These are phyloP conservation scores for Leucoraja erinaceus DNA, from an alignment of 2,113 vertebrate species.

Conservation along the genomic window DNA sequence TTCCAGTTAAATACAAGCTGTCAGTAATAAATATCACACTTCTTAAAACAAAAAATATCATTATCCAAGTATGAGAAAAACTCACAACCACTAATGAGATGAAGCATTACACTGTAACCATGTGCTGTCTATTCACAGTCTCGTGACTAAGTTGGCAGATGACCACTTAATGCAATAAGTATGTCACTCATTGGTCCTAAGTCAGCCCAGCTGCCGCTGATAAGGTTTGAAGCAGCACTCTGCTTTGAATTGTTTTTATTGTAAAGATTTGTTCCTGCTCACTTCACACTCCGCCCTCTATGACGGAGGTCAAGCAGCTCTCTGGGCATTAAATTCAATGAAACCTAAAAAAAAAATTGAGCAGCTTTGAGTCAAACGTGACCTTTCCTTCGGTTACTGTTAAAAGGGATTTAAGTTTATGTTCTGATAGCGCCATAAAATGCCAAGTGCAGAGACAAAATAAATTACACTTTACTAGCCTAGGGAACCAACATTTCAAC, in stretches of 20 bases:
- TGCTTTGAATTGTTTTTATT: conserved; percentile 6
- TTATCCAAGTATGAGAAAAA: too few species aligned
- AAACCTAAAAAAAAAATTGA: neutral
- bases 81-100: too few species aligned
- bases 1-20: too few species aligned
- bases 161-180: neutral
- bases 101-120: too few species aligned
- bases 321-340: neutral
- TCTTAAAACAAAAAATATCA: too few species aligned
- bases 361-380: neutral
- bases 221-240: neutral
- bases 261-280: conserved; percentile 18
- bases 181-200: neutral
- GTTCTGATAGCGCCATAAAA: neutral
- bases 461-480: neutral
- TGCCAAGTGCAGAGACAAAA: neutral
- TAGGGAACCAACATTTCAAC: neutral
- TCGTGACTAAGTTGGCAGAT: neutral
- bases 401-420: neutral
- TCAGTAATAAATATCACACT: too few species aligned
- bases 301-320: neutral
- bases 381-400: neutral
- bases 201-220: neutral
- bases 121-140: neutral
- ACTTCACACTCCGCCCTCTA: neutral